Conservation (phyloP, 2,113 vertebrate genomes). For the Varanus salvator region DNA sequence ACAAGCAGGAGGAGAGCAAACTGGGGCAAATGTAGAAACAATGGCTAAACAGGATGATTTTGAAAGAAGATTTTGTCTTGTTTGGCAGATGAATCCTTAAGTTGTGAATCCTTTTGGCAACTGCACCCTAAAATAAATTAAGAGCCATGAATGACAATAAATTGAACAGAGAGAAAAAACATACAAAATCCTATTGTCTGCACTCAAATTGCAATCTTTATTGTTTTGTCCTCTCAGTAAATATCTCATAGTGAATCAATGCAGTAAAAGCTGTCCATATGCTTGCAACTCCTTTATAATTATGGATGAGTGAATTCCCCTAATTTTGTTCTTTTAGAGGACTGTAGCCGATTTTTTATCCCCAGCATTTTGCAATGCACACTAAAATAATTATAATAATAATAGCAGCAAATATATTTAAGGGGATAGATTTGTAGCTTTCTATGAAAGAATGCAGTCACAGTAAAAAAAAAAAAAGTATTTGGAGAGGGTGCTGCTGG, state of each 20-base stretch:
- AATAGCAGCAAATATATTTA: no score
- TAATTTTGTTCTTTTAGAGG: neutral
- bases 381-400: no score
- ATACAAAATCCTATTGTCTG: neutral
- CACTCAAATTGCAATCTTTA: neutral
- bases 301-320: neutral
- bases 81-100: constrained; percentile 35
- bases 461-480: no score
- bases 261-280: neutral
- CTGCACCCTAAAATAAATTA: neutral
- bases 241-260: neutral
- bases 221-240: neutral
- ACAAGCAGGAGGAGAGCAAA: neutral
- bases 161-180: neutral
- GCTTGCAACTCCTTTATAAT: neutral
- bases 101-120: neutral
- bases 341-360: no score
- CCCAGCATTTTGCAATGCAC: no score
- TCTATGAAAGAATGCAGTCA: no score
- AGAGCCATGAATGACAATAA: neutral
- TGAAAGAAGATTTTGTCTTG: constrained; percentile 40
- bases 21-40: constrained; percentile 21
- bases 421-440: no score
- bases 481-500: no score
- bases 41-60: constrained; percentile 34